These are phyloP conservation scores for Prinia subflava DNA, from an alignment of 2,113 vertebrate species.

Conservation along the genomic window DNA sequence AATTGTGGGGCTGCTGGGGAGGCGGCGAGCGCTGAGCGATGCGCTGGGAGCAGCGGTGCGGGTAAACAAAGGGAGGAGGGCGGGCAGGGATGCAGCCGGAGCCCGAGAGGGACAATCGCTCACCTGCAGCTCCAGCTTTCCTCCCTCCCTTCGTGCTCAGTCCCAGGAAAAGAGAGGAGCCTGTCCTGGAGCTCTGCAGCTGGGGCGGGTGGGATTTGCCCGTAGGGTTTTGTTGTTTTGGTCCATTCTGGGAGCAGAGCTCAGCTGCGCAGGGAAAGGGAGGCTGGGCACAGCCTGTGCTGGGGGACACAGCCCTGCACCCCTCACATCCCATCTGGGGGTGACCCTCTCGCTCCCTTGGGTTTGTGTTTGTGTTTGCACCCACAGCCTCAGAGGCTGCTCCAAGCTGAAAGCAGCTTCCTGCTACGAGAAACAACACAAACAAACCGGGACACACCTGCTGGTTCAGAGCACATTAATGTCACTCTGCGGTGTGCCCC, in stretches of 20 bases:
- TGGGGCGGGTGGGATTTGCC: not conserved
- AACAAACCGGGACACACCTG: not conserved
- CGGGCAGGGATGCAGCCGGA: not conserved
- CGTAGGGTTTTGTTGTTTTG: not conserved
- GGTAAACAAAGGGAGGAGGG: conserved; percentile 6
- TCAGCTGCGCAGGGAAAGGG: not conserved
- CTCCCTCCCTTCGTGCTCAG: not conserved
- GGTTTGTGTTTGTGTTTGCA: fast-evolving
- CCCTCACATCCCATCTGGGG: not conserved
- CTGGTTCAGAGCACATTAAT: fast-evolving
- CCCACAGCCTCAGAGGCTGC: not conserved
- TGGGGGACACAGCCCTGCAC: not conserved
- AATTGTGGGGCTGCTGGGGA: not conserved
- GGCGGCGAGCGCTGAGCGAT: not conserved
- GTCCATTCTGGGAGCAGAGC: not conserved
- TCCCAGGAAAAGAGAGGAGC: not conserved
- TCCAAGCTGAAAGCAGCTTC: not conserved
- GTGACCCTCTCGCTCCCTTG: fast-evolving
- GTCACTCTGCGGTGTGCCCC: fast-evolving
- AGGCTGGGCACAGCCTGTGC: not conserved
- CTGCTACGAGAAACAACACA: not conserved
- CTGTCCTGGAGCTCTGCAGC: not conserved
- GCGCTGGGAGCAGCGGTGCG: not conserved
- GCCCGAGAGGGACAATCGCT: not conserved
- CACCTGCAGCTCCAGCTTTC: not conserved